Percentiles rank a stretch among this genome's conserved stretches.
Conservation (phyloP, 2,797 vertebrate species). For the Amniataba percoides region DNA sequence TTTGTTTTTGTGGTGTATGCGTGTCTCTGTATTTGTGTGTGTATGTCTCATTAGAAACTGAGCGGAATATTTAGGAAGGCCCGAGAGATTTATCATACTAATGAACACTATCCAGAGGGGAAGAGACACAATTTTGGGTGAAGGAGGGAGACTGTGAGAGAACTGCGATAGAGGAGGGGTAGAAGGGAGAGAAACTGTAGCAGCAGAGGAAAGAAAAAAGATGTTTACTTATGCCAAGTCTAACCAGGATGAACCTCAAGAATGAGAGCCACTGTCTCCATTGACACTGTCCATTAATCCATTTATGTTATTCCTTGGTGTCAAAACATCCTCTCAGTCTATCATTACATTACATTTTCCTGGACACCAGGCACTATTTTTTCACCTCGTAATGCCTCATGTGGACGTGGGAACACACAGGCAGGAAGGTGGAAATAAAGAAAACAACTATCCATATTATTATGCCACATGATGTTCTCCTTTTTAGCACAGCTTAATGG, state of each 20-base stretch:
- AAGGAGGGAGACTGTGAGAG: slow-evolving; percentile 22
- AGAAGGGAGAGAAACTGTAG: slow-evolving; percentile 31
- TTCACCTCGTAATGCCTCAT: slow-evolving; percentile 6
- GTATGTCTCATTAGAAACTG: slow-evolving; percentile 63
- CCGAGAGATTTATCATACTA: slow-evolving; percentile 71
- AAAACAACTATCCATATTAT: slow-evolving; percentile 8
- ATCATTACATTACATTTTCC: slow-evolving; percentile 26
- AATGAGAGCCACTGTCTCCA: slow-evolving; percentile 14
- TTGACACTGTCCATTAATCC: slow-evolving; percentile 29
- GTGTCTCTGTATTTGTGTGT: slow-evolving; percentile 13
- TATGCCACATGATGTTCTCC: slow-evolving; percentile 2
- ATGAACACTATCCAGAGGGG: slow-evolving; percentile 67
- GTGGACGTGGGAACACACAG: slow-evolving; percentile 22
- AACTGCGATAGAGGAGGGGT: slow-evolving; percentile 20
- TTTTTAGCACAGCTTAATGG: slow-evolving; percentile 15
- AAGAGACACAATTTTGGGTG: slow-evolving; percentile 47
- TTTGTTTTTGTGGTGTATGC: slow-evolving; percentile 52
- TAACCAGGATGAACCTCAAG: slow-evolving; percentile 43
- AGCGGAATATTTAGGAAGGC: slow-evolving; percentile 66
- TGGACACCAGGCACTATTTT: neutral
- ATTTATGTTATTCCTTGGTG: slow-evolving; percentile 28
- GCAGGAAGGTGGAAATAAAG: slow-evolving; percentile 4
- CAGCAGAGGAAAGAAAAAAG: slow-evolving; percentile 18
- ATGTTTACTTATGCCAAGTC: slow-evolving; percentile 34
- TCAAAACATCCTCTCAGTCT: slow-evolving; percentile 38